phyloP scores from a whole-genome alignment of 2,888 invertebrate genomes.

The Pantelozetes paolii region DNA sequence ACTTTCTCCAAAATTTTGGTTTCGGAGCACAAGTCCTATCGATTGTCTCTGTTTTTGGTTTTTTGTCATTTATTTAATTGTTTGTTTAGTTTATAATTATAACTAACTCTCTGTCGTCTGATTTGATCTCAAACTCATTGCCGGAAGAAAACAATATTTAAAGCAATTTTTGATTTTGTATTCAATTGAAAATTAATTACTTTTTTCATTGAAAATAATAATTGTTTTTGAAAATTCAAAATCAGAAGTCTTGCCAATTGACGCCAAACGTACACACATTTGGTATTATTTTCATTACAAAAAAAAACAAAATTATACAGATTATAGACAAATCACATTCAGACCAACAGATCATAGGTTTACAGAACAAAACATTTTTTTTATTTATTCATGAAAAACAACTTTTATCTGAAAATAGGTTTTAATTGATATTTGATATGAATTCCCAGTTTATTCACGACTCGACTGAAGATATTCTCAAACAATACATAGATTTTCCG shows the following conservation, averaged over 20 bases:
- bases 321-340: not conserved
- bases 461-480: no score
- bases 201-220: not conserved
- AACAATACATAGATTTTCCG: no score
- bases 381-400: no score
- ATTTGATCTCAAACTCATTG: not conserved
- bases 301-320: not conserved
- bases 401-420: no score
- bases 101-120: not conserved
- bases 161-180: not conserved
- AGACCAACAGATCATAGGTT: no score
- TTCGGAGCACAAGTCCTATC: not conserved
- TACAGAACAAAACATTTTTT: no score
- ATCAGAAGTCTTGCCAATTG: constrained; percentile 4
- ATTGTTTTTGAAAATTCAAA: not conserved
- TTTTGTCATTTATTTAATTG: not conserved
- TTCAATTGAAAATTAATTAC: not conserved
- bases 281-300: not conserved
- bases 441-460: no score
- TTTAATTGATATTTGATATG: no score
- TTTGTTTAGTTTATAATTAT: not conserved
- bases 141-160: not conserved
- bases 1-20: not conserved
- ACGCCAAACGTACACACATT: not conserved
- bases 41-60: not conserved